These are phyloP conservation scores for Aplysina aerophoba DNA, from an alignment of 37 sponge, comb jelly and placozoan genomes.

Conservation along the genomic window DNA sequence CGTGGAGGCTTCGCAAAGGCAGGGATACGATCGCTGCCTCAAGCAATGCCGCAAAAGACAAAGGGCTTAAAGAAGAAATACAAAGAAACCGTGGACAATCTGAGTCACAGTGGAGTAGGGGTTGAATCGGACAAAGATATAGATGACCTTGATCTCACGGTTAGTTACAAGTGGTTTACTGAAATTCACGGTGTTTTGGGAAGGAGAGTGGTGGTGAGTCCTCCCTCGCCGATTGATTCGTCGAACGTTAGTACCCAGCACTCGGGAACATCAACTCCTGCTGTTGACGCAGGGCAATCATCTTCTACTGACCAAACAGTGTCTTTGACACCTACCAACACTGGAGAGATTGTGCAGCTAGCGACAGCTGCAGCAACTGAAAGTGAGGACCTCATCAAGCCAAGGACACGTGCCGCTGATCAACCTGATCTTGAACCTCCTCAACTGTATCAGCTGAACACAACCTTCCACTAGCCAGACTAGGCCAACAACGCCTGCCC, in stretches of 20 bases:
- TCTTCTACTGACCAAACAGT: too few relatives aligned
- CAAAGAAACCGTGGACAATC: conserved; percentile 29
- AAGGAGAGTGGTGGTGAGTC: background rate
- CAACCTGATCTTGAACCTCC: too few relatives aligned
- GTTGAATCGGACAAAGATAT: background rate
- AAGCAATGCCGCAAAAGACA: conserved; percentile 33
- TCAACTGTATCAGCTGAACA: too few relatives aligned
- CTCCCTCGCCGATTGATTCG: background rate
- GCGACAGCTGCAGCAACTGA: too few relatives aligned
- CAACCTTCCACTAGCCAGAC: too few relatives aligned
- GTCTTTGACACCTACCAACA: too few relatives aligned
- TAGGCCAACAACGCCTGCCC: too few relatives aligned
- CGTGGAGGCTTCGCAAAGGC: background rate
- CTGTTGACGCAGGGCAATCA: too few relatives aligned
- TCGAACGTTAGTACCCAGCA: background rate
- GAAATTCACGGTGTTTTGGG: conserved; percentile 10
- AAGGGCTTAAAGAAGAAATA: conserved; percentile 28
- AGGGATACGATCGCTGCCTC: background rate
- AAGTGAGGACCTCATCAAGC: too few relatives aligned
- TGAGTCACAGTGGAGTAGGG: conserved; percentile 22
- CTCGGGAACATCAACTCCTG: too few relatives aligned
- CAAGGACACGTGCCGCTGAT: too few relatives aligned
- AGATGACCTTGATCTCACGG: background rate
- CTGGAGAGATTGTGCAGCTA: too few relatives aligned
- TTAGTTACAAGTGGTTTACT: background rate